phyloP scores from a whole-genome alignment of 1,140 invertebrate genomes.

The Drosophila truncata region DNA sequence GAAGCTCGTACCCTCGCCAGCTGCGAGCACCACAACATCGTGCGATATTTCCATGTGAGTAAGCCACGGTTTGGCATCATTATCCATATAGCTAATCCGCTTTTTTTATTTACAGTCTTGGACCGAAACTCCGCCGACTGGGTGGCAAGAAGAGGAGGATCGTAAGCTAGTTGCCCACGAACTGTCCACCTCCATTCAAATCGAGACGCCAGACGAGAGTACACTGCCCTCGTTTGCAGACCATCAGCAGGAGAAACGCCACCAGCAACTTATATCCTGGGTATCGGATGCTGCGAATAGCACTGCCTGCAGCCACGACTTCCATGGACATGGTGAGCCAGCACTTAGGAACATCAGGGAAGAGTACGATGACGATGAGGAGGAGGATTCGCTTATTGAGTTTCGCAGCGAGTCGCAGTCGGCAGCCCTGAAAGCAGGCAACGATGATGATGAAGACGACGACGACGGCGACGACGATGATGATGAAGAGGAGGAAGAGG shows the following conservation, averaged over 20 bases:
- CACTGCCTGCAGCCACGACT: slow-evolving; percentile 62
- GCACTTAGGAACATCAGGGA: slow-evolving; percentile 32
- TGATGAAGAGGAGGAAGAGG: slow-evolving; percentile 5
- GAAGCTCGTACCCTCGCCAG: slow-evolving; percentile 98
- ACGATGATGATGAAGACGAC: slow-evolving; percentile 15
- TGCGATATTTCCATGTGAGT: slow-evolving; percentile 92
- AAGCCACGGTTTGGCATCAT: neutral
- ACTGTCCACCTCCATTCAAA: slow-evolving; percentile 82
- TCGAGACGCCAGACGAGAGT: slow-evolving; percentile 80
- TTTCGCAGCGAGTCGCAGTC: slow-evolving; percentile 82
- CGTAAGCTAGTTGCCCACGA: slow-evolving; percentile 87
- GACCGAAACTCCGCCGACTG: slow-evolving; percentile 95
- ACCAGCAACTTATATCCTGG: slow-evolving; percentile 72
- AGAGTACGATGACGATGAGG: slow-evolving; percentile 65
- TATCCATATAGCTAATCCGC: slow-evolving; percentile 75
- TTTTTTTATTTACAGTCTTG: slow-evolving; percentile 96
- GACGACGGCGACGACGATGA: slow-evolving; percentile 37
- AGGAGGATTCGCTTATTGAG: slow-evolving; percentile 77
- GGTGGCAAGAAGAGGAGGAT: slow-evolving; percentile 95
- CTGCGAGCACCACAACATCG: slow-evolving; percentile 97
- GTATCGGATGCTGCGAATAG: slow-evolving; percentile 73
- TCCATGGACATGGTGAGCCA: slow-evolving; percentile 34
- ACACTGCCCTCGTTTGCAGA: slow-evolving; percentile 66
- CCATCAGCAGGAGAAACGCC: slow-evolving; percentile 55
- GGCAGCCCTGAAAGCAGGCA: slow-evolving; percentile 54